Conservation (phyloP, 2,113 vertebrate genomes). For the Cynopterus brachyotis region DNA sequence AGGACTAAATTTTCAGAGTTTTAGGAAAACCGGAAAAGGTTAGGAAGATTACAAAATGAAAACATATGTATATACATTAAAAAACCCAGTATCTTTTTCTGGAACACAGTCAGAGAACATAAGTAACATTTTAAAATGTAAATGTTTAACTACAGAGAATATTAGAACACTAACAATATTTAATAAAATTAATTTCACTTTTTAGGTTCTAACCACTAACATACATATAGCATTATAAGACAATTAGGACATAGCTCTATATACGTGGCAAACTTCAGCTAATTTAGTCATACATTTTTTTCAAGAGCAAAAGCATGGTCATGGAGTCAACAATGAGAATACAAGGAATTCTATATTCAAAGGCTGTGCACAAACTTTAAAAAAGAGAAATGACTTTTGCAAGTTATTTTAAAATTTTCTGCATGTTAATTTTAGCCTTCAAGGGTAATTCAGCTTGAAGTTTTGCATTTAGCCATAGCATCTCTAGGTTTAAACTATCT, state of each 20-base stretch:
- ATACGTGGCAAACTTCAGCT: background rate
- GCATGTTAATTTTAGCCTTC: constrained; percentile 53
- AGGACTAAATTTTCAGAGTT: background rate
- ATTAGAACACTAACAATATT: constrained; percentile 15
- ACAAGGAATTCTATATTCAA: background rate
- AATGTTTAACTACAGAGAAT: constrained; percentile 25
- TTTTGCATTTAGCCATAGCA: constrained; percentile 32
- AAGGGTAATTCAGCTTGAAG: constrained; percentile 46
- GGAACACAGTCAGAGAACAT: constrained; percentile 30
- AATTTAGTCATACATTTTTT: background rate
- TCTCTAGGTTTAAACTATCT: constrained; percentile 50
- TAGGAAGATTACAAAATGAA: background rate
- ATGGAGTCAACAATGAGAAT: background rate
- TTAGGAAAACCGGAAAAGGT: background rate
- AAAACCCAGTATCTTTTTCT: background rate
- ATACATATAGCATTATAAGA: background rate
- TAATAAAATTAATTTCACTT: constrained; percentile 34
- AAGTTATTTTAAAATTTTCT: constrained; percentile 40
- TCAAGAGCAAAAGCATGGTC: constrained; percentile 18
- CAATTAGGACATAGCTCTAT: background rate
- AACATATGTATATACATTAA: background rate
- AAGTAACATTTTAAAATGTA: background rate
- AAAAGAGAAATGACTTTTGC: constrained; percentile 13
- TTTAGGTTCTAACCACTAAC: background rate
- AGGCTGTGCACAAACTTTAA: background rate